Base-by-base conservation (phyloP, 1,140 invertebrate species). In the Physella acuta region DNA sequence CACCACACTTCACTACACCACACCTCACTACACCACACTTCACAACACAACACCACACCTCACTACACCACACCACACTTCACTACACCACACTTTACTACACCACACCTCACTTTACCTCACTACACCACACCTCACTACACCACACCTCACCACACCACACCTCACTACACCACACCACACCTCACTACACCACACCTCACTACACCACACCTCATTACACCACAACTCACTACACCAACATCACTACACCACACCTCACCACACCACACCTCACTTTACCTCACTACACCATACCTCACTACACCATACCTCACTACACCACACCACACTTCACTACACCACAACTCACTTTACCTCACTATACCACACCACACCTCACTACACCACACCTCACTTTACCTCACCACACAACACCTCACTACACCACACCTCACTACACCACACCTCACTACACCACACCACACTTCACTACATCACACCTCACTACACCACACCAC, bases 361-460 rank as follows among this genome's bases (percentile, higher is more conserved):
- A 36, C 59, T n/a, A 24, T 36, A 26, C 53, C 24, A 31, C 36
- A 68, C 53, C 39, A 30, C 64, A 71, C 55, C n/a, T 3, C 64
- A 71, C 67, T 34, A 33, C 70, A 68, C 70, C 55, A 68, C 70
- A 68, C 65, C 34, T 14, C 64, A 71, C 70, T 30, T 14, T 44
- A 71, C 64, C 34, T 51, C 64, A 71, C 56, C 34, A 60, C 63
- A 71, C 70, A 44, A 60, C 70, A 71, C 70, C 56, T 49, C 64
- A 71, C 39, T 34, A 33, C 70, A 71, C 64, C 59, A 70, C 62
- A 70, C 65, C 60, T 64, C 44, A 73, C 65, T 51, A 70, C 34
- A 72, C 59, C 51, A 63, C 62, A 73, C 65, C 60, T 70, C 70
- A 72, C 60, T 58, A 51, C 56, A 72, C 51, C 49, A 73, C 53